phyloP scores from a whole-genome alignment of 92 coral and sea anemone species.

The Pocillopora meandrina region DNA sequence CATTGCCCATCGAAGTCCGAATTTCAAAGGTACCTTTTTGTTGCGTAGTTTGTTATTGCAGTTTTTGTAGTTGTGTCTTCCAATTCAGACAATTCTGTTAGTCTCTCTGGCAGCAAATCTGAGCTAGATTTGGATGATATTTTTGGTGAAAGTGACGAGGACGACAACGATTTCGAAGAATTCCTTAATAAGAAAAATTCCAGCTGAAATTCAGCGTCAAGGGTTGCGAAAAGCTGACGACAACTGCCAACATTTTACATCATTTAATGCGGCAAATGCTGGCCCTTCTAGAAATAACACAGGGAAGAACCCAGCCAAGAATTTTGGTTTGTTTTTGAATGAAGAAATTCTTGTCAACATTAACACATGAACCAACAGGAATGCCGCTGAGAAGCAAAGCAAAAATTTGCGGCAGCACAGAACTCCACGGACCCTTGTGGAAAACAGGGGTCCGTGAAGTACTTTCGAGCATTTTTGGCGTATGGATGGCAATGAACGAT shows the following conservation, averaged over 20 bases:
- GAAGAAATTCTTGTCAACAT: too few relatives aligned
- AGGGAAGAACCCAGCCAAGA: too few relatives aligned
- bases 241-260: constrained; percentile 8
- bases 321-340: too few relatives aligned
- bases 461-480: too few relatives aligned
- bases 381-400: too few relatives aligned
- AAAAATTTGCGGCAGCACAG: too few relatives aligned
- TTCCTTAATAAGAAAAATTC: neutral
- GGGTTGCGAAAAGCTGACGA: constrained; percentile 12
- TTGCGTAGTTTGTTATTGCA: constrained; percentile 1
- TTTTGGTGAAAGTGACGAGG: neutral
- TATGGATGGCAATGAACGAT: too few relatives aligned
- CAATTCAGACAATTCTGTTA: constrained; percentile 8
- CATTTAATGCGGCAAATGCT: constrained; percentile 24
- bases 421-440: too few relatives aligned
- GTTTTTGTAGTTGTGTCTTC: constrained; percentile 18
- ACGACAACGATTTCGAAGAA: constrained; percentile 1
- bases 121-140: constrained; percentile 6
- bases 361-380: too few relatives aligned
- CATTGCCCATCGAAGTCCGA: neutral
- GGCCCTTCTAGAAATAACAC: constrained; percentile 20
- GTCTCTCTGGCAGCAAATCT: constrained; percentile 20
- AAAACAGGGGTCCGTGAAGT: too few relatives aligned
- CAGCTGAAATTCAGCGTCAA: constrained; percentile 20
- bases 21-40: constrained; percentile 5